phyloP scores from a whole-genome alignment of 2,888 invertebrate species.

The Scaptomyza caliginosa region DNA sequence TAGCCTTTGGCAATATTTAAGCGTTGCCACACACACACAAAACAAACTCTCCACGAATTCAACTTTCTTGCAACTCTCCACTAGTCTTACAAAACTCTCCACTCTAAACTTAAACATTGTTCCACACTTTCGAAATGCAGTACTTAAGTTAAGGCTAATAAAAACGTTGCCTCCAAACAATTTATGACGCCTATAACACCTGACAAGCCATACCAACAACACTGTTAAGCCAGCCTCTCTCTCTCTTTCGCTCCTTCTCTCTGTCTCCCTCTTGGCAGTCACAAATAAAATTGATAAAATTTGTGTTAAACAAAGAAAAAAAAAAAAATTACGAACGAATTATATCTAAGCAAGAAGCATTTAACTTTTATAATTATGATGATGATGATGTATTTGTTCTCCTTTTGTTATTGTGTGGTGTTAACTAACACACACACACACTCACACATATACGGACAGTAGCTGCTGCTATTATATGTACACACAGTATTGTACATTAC shows the following conservation, averaged over 20 bases:
- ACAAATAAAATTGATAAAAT: conserved; percentile 77
- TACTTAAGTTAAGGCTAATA: conserved; percentile 26
- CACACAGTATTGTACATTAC: conserved; percentile 37
- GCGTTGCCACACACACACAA: conserved; percentile 42
- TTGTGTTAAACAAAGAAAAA: conserved; percentile 24
- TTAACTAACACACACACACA: conserved; percentile 41
- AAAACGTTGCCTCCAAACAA: conserved; percentile 46
- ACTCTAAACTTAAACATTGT: background rate
- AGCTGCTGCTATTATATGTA: conserved; percentile 70
- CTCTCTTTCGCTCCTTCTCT: background rate
- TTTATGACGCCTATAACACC: conserved; percentile 72
- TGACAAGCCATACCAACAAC: conserved; percentile 49
- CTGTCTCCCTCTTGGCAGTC: conserved; percentile 8
- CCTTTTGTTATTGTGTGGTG: conserved; percentile 42
- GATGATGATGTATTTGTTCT: conserved; percentile 67
- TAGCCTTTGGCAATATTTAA: conserved; percentile 68
- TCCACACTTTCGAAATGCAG: conserved; percentile 36
- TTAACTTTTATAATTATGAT: conserved; percentile 75
- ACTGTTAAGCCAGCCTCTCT: background rate
- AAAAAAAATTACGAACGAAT: background rate
- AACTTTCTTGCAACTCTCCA: background rate
- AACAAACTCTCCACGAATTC: too few relatives aligned
- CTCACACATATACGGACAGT: conserved; percentile 44
- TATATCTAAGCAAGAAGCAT: conserved; percentile 59
- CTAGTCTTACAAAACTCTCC: background rate